Conservation (phyloP, 2,888 invertebrate species). For the Eurytoma adleriae region DNA sequence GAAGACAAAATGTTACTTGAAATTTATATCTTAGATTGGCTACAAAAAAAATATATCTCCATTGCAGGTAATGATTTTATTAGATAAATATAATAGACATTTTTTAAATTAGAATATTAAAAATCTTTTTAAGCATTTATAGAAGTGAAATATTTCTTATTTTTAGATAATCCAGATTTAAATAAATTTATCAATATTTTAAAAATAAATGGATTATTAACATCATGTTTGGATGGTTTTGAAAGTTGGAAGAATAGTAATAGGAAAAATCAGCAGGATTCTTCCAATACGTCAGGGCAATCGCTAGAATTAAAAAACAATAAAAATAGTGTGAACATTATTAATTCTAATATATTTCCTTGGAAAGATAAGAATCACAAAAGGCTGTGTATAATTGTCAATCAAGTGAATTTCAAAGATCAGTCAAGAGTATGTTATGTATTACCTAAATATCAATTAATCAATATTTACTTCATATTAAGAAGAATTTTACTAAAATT, state of each 20-base stretch:
- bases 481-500: background rate
- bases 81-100: background rate
- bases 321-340: background rate
- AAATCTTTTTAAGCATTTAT: background rate
- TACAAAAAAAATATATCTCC: conserved; percentile 36
- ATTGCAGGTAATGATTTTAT: conserved; percentile 32
- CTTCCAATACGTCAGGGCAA: background rate
- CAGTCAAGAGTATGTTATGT: conserved; percentile 33
- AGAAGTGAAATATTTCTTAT: background rate
- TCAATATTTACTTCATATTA: background rate
- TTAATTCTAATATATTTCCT: background rate
- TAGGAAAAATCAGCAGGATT: conserved; percentile 10
- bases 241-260: conserved; percentile 30
- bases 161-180: conserved; percentile 41
- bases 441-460: background rate
- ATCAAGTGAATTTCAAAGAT: conserved; percentile 41
- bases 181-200: conserved; percentile 34
- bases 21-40: conserved; percentile 46
- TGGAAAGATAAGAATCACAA: conserved; percentile 22
- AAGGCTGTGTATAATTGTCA: conserved; percentile 50
- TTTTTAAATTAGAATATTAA: background rate
- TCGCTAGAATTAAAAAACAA: background rate
- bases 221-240: conserved; percentile 37
- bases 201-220: conserved; percentile 27
- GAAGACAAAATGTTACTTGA: conserved; percentile 17